Conservation (phyloP, 2,113 vertebrate genomes). For the Eublepharis macularius region DNA sequence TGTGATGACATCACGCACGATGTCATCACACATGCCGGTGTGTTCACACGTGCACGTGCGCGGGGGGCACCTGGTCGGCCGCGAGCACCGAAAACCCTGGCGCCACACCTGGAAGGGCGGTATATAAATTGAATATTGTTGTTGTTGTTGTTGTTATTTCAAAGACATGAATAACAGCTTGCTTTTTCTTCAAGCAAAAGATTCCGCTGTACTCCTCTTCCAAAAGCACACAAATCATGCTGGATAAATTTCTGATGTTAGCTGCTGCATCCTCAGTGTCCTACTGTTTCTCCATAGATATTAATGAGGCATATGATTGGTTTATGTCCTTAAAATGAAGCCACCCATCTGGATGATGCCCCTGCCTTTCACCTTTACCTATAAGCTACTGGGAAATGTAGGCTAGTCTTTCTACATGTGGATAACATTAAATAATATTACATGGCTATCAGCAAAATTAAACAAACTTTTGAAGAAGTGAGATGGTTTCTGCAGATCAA, state of each 20-base stretch:
- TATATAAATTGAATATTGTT: too few species aligned
- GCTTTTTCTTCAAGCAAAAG: not conserved
- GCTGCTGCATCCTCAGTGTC: too few species aligned
- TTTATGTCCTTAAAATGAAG: not conserved
- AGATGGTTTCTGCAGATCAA: constrained; percentile 2
- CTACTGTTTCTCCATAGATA: not conserved
- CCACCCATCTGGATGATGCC: not conserved
- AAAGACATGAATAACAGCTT: too few species aligned
- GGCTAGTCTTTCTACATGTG: not conserved
- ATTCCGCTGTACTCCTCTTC: not conserved
- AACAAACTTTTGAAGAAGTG: not conserved
- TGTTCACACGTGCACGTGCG: too few species aligned
- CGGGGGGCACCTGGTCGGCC: too few species aligned
- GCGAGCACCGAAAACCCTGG: too few species aligned
- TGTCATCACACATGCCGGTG: too few species aligned
- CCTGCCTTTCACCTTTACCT: not conserved
- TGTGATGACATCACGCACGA: too few species aligned
- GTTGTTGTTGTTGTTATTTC: too few species aligned
- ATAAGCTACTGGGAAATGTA: not conserved
- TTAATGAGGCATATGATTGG: not conserved
- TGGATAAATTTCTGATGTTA: not conserved
- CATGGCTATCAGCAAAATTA: not conserved
- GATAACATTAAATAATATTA: not conserved
- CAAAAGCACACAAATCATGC: not conserved
- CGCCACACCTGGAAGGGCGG: too few species aligned